Conservation (phyloP, 2,888 invertebrate genomes). For the Hirtodrosophila cameraria region DNA sequence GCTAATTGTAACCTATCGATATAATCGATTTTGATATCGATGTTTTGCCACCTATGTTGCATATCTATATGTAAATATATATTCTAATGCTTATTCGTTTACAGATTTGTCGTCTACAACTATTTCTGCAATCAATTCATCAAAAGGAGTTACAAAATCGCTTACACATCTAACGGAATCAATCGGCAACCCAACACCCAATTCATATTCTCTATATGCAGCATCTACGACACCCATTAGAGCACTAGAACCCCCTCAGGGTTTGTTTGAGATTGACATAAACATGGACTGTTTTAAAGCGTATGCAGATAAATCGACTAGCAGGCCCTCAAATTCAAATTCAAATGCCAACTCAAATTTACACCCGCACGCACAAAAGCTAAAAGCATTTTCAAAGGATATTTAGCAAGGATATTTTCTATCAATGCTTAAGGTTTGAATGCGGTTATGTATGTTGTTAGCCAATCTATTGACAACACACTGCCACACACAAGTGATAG, state of each 20-base stretch:
- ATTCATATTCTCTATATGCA: slow-evolving; percentile 29
- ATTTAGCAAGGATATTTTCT: slow-evolving; percentile 49
- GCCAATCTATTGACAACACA: slow-evolving; percentile 46
- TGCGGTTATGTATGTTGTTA: slow-evolving; percentile 47
- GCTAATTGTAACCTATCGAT: no score
- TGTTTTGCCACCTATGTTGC: no score
- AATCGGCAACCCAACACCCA: slow-evolving; percentile 12
- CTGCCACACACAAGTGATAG: slow-evolving; percentile 70
- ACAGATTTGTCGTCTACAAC: slow-evolving; percentile 34
- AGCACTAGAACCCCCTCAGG: slow-evolving; percentile 1
- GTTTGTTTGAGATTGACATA: slow-evolving; percentile 19
- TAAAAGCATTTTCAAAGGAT: slow-evolving; percentile 42
- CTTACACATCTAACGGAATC: slow-evolving; percentile 40
- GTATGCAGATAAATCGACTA: slow-evolving; percentile 24
- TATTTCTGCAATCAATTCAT: slow-evolving; percentile 16
- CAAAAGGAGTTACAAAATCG: slow-evolving; percentile 38
- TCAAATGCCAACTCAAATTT: slow-evolving; percentile 15
- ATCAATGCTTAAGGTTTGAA: slow-evolving; percentile 26
- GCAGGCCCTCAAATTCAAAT: slow-evolving; percentile 17
- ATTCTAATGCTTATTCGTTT: background rate
- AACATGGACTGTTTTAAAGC: slow-evolving; percentile 33
- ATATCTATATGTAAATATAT: background rate
- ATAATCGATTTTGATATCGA: no score
- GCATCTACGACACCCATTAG: slow-evolving; percentile 43
- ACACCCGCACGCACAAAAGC: slow-evolving; percentile 31